These are phyloP conservation scores for Stenurella melanura DNA, from an alignment of 2,888 invertebrate genomes.

Conservation along the genomic window DNA sequence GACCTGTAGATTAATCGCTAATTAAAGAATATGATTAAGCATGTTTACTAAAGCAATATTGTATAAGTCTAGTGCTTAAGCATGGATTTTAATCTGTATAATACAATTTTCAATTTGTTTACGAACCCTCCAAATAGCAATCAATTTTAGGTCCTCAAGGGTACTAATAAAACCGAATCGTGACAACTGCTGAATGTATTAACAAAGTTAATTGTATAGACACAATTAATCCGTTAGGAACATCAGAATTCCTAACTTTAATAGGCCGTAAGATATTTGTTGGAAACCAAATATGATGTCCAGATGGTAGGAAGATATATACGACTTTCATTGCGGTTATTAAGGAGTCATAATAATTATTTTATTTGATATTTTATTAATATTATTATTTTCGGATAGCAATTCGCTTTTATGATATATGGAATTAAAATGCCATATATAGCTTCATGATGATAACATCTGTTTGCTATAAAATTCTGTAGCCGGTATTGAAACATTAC, in stretches of 20 bases:
- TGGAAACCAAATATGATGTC: neutral
- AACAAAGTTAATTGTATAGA: slow-evolving; percentile 12
- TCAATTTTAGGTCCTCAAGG: neutral
- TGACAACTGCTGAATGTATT: slow-evolving; percentile 11
- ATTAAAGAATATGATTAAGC: no score
- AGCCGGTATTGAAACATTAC: neutral
- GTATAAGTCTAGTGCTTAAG: no score
- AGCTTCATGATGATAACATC: neutral
- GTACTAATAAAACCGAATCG: slow-evolving; percentile 15
- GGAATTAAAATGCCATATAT: neutral
- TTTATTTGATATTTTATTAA: slow-evolving; percentile 27
- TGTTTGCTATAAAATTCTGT: neutral
- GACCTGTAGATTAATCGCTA: no score
- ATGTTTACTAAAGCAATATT: no score
- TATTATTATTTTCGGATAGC: slow-evolving; percentile 24
- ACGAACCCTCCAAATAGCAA: neutral
- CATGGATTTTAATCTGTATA: no score
- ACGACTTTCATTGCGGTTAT: slow-evolving; percentile 16
- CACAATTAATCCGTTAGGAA: slow-evolving; percentile 4
- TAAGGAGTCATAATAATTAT: slow-evolving; percentile 30
- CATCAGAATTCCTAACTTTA: slow-evolving; percentile 1
- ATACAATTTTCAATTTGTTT: no score
- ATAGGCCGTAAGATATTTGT: neutral
- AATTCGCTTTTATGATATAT: slow-evolving; percentile 14
- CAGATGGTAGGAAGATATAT: neutral